Evolutionary conservation across 2,888 invertebrate species (phyloP).

Genomic region (Steinernema hermaphroditum): DNA sequence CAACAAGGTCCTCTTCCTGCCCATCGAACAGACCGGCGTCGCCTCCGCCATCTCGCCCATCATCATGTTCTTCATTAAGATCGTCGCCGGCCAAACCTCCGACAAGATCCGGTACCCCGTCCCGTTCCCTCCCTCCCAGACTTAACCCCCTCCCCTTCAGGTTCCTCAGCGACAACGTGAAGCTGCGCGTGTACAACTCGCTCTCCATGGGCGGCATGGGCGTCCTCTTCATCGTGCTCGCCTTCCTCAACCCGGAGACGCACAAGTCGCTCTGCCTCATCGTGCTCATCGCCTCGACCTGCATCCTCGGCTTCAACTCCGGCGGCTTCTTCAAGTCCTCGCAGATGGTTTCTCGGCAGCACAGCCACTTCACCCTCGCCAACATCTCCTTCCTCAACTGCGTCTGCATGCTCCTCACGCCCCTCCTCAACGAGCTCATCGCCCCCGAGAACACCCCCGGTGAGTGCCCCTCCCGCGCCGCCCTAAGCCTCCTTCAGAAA

Average conservation of each 20-base stretch:
- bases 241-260: conserved; percentile 43
- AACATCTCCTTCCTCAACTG: conserved; percentile 63
- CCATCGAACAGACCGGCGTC: conserved; percentile 63
- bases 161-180: conserved; percentile 57
- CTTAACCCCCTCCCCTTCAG: no score
- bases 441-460: conserved; percentile 50
- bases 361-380: conserved; percentile 64
- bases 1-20: conserved; percentile 56
- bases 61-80: conserved; percentile 63
- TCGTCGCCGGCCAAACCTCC: conserved; percentile 61
- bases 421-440: conserved; percentile 53
- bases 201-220: conserved; percentile 61
- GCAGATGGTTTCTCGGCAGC: conserved; percentile 60
- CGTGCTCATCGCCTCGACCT: conserved; percentile 59
- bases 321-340: conserved; percentile 62
- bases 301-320: conserved; percentile 65
- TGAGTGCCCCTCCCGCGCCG: not conserved
- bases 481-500: conserved; percentile 34
- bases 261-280: conserved; percentile 49
- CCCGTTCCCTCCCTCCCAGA: not conserved
- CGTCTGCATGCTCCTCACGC: conserved; percentile 63
- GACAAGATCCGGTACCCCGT: conserved; percentile 47
- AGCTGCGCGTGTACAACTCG: conserved; percentile 61
- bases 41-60: conserved; percentile 62
- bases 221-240: conserved; percentile 56